phyloP scores from a whole-genome alignment of 2,113 vertebrate genomes.

The Eupsittula cactorum region DNA sequence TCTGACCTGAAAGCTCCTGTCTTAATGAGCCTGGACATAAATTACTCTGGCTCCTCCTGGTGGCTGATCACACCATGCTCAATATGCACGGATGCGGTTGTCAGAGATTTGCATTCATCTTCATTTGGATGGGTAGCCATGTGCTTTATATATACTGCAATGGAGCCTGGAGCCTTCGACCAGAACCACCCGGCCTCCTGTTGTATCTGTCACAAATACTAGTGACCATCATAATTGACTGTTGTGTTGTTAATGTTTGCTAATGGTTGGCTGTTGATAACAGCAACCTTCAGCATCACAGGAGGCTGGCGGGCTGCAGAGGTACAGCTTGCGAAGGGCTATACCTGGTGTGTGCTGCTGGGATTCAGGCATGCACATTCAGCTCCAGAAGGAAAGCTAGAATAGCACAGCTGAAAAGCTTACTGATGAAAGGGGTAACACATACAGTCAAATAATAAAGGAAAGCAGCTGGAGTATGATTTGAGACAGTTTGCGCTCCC shows the following conservation, averaged over 20 bases:
- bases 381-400: background rate
- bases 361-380: background rate
- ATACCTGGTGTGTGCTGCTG: accelerated
- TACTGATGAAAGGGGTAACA: background rate
- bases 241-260: accelerated
- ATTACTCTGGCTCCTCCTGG: conserved; percentile 43
- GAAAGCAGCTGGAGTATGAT: background rate
- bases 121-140: accelerated
- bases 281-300: accelerated
- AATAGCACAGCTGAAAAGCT: background rate
- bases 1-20: background rate
- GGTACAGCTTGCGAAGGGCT: accelerated
- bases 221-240: accelerated
- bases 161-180: background rate
- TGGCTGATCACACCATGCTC: background rate
- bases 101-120: accelerated
- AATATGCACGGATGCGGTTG: accelerated
- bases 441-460: background rate
- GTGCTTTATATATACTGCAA: accelerated
- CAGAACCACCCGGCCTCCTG: background rate
- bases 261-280: accelerated
- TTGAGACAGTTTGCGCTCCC: background rate
- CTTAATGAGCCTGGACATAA: background rate
- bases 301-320: background rate
- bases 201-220: background rate